These are phyloP conservation scores for Emesis furor DNA, from an alignment of 2,888 invertebrate species.

Conservation along the genomic window DNA sequence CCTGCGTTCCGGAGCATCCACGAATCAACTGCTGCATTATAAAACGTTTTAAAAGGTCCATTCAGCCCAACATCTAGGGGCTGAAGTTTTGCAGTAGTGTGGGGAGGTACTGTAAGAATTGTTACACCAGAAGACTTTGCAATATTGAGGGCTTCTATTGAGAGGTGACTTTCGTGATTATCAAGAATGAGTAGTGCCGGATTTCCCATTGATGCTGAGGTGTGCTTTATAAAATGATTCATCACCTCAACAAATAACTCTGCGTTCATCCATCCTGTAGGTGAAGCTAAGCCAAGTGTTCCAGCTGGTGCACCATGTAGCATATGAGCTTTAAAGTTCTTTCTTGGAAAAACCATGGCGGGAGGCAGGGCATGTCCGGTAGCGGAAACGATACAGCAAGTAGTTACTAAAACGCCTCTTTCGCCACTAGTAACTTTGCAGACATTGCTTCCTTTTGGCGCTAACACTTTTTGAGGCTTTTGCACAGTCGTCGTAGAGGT, in stretches of 20 bases:
- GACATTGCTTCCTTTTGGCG: constrained; percentile 49
- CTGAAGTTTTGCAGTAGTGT: no score
- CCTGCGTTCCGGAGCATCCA: no score
- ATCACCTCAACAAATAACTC: not conserved
- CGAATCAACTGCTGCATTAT: no score
- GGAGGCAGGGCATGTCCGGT: not conserved
- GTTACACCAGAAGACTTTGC: not conserved
- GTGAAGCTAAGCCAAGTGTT: not conserved
- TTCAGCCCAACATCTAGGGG: no score
- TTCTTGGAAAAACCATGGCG: not conserved
- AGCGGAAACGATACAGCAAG: constrained; percentile 61
- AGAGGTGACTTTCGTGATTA: not conserved
- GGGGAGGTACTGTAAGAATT: no score
- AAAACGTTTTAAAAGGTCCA: no score
- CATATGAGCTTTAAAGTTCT: not conserved
- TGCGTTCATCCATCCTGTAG: not conserved
- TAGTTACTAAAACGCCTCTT: constrained; percentile 74
- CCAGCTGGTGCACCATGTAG: not conserved
- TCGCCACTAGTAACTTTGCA: constrained; percentile 63
- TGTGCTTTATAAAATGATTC: not conserved
- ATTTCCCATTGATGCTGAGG: not conserved
- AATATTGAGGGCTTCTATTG: not conserved
- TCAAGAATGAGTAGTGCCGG: not conserved
- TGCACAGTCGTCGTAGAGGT: constrained; percentile 38
- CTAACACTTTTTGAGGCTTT: constrained; percentile 73